Base-by-base conservation (phyloP, 2,797 vertebrate genomes). In the Linurgus olivaceus region DNA sequence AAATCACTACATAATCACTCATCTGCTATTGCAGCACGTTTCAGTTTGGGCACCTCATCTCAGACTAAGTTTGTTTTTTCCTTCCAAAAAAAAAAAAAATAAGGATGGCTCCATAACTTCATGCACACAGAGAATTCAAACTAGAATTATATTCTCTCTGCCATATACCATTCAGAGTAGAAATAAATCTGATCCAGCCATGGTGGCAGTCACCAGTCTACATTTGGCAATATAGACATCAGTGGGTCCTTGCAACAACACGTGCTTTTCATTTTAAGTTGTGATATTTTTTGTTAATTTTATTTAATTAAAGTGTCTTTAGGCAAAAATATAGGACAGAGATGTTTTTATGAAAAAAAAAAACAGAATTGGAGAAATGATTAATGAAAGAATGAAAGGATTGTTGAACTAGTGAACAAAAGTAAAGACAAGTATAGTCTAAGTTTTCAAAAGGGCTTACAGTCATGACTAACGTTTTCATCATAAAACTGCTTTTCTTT, bases 1-100 rank as follows among this genome's bases (percentile, higher is more conserved):
- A 89, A 94, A 93, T 87, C 85, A 62, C 75, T 63, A 50, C 33
- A 84, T 90, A 71, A 91, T 95, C 71, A 68, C 35, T 93, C 77
- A 57, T 88, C 50, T 81, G 88, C 33, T 92, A 45, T 33, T 50
- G 73, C 59, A 67, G 19, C 17, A 82, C 18, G 19, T 72, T 94
- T 89, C 82, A 80, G 44, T 67, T 96, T 90, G 66, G 54, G 29
- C 13, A 94, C 23, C 21, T 51, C 31, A 9, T 85, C 50, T 85
- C 38, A 82, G 35, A 62, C 29, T 54, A 87, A 63, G 6, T 55
- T 58, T 40, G 24, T 1, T 55, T 63, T 71, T 80, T 28, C 17
- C 15, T n/a, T 72, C 13, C 2, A 7, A 59, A 70, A 80, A 90
- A 66, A 40, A 66, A 40, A 6, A 28, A 28, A 52, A 26, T 7